Percentiles rank a stretch among this genome's conserved stretches.
phyloP scores from a whole-genome alignment of 1,140 invertebrate genomes.

The Idris sp. region DNA sequence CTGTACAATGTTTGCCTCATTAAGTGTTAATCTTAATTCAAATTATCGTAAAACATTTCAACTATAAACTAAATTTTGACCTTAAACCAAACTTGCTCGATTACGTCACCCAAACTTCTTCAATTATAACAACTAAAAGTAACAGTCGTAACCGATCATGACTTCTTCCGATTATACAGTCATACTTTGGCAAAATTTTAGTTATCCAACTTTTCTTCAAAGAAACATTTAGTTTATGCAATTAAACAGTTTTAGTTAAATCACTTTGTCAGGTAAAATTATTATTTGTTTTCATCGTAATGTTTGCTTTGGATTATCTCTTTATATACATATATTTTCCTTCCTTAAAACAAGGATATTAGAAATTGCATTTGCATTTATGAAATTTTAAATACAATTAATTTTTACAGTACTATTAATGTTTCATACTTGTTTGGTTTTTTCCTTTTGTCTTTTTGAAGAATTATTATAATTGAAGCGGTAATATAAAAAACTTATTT shows the following conservation, averaged over 20 bases:
- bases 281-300: too few relatives aligned
- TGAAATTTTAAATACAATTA: too few relatives aligned
- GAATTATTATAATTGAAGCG: conserved; percentile 13
- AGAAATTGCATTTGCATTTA: too few relatives aligned
- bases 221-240: conserved; percentile 18
- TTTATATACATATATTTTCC: too few relatives aligned
- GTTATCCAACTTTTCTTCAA: conserved; percentile 12
- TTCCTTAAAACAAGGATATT: too few relatives aligned
- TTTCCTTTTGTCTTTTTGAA: neutral
- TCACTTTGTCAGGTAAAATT: too few relatives aligned
- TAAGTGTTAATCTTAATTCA: conserved; percentile 15
- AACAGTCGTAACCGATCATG: conserved; percentile 43
- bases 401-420: too few relatives aligned
- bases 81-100: conserved; percentile 39
- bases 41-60: conserved; percentile 29
- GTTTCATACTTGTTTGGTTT: too few relatives aligned
- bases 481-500: too few relatives aligned
- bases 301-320: too few relatives aligned
- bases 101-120: conserved; percentile 40
- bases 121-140: conserved; percentile 44
- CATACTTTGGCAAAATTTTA: conserved; percentile 23
- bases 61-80: conserved; percentile 35
- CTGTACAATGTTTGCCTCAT: conserved; percentile 9
- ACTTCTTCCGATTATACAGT: conserved; percentile 17
- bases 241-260: conserved; percentile 4